Base-by-base conservation (phyloP, 2,888 invertebrate genomes). In the Cactoblastis cactorum region DNA sequence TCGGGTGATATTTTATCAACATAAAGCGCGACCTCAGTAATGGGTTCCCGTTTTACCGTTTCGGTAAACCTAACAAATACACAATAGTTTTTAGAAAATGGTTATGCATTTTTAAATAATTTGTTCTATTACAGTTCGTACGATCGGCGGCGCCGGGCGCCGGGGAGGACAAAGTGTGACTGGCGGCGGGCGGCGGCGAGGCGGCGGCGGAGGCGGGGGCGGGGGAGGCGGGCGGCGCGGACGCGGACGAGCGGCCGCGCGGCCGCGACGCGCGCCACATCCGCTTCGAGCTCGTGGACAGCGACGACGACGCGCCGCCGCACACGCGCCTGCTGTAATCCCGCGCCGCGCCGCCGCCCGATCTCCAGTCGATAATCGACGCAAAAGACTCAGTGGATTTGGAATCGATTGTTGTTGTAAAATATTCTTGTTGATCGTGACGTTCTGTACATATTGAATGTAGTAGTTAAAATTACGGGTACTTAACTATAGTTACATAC, bases 81-180 rank as follows among this genome's bases (percentile, higher is more conserved):
- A n/a, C n/a, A n/a, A n/a, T n/a, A n/a, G n/a, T n/a, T n/a, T n/a
- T n/a, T n/a, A n/a, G n/a, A n/a, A n/a, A n/a, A n/a, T n/a, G n/a
- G n/a, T n/a, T n/a, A n/a, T n/a, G n/a, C n/a, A n/a, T n/a, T n/a
- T n/a, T n/a, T n/a, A n/a, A n/a, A n/a, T n/a, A n/a, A n/a, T 53
- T 55, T 52, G 58, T 1, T 28, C 9, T 28, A 59, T 81, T 93
- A 75, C 93, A 95, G 95, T 95, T 95, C 88, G 94, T 95, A 74
- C 93, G 95, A 72, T 94, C 94, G 61, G 93, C 88, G 76, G 93
- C 91, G 80, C 92, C 91, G 69, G 74, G 66, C 38, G 74, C 92
- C 63, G 94, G 92, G 67, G 95, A 95, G 87, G 95, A 95, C 79
- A 95, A 95, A 84, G 95, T 95, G 91, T 95, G 95, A 95, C 94